Evolutionary conservation across 2,888 invertebrate species (phyloP).

Genomic region (Steinernema carpocapsae): DNA sequence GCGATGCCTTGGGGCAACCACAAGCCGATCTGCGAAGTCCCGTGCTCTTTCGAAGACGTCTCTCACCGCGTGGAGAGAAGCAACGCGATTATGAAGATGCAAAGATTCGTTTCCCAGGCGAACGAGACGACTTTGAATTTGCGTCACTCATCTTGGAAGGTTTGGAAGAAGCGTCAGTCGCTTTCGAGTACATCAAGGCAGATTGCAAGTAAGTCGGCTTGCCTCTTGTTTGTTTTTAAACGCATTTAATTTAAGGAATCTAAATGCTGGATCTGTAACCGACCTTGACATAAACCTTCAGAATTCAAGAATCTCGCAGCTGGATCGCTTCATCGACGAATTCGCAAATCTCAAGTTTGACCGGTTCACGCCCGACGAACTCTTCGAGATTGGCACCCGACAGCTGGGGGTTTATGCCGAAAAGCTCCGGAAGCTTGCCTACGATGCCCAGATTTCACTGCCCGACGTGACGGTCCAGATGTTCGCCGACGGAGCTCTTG

Average conservation of each 20-base stretch:
- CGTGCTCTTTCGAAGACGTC: slow-evolving; percentile 55
- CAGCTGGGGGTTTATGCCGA: slow-evolving; percentile 36
- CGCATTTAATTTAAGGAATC: not conserved
- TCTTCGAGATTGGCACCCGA: slow-evolving; percentile 39
- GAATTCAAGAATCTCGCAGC: not conserved
- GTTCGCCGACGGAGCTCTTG: slow-evolving; percentile 55
- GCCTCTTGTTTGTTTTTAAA: not conserved
- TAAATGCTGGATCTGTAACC: not conserved
- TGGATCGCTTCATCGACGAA: slow-evolving; percentile 13
- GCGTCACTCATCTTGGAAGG: slow-evolving; percentile 42
- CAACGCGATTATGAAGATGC: slow-evolving; percentile 52
- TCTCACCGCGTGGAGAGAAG: slow-evolving; percentile 52
- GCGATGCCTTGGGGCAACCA: slow-evolving; percentile 66
- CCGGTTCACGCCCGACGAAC: slow-evolving; percentile 29
- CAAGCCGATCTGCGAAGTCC: slow-evolving; percentile 58
- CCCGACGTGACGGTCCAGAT: slow-evolving; percentile 60
- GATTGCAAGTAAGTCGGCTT: not conserved
- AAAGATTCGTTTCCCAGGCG: slow-evolving; percentile 37
- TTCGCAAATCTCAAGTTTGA: slow-evolving; percentile 39
- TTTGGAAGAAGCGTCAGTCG: slow-evolving; percentile 39
- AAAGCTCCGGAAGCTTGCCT: slow-evolving; percentile 40
- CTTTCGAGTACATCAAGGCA: slow-evolving; percentile 32
- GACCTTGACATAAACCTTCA: slow-evolving; percentile 11
- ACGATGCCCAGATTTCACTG: slow-evolving; percentile 47
- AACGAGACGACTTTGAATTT: slow-evolving; percentile 39